Evolutionary conservation across 2,888 invertebrate genomes (phyloP).

Genomic region (Eumacrocentrus americanus): DNA sequence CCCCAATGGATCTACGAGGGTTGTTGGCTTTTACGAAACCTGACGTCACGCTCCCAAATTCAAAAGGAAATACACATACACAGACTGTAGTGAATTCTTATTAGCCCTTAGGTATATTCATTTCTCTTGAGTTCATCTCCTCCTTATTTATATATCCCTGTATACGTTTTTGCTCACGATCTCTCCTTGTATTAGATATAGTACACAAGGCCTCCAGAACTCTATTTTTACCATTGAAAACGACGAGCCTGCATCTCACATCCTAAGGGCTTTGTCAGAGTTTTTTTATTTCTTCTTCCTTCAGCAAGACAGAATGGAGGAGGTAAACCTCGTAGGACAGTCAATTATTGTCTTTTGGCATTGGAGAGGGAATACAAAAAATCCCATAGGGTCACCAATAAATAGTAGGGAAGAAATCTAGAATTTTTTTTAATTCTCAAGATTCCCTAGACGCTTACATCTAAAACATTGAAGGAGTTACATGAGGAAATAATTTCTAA

Average conservation of each 20-base stretch:
- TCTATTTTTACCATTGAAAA: slow-evolving; percentile 30
- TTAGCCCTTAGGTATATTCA: slow-evolving; percentile 22
- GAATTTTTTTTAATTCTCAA: too few relatives aligned
- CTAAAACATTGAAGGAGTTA: too few relatives aligned
- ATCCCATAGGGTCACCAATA: neutral
- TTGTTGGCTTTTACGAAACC: neutral
- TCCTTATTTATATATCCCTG: neutral
- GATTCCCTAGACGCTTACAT: too few relatives aligned
- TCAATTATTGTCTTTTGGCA: neutral
- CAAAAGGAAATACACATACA: neutral
- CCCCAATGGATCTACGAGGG: neutral
- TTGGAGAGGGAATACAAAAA: neutral
- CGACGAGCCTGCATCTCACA: slow-evolving; percentile 23
- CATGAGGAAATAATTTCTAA: too few relatives aligned
- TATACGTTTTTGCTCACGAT: slow-evolving; percentile 7
- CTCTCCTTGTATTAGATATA: neutral
- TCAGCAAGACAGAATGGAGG: neutral
- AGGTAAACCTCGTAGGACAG: neutral
- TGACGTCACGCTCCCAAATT: neutral
- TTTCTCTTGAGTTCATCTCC: neutral
- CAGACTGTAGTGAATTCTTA: slow-evolving; percentile 11
- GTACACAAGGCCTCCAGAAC: slow-evolving; percentile 18
- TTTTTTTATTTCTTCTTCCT: slow-evolving; percentile 9
- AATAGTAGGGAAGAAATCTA: neutral
- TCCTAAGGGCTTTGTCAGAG: slow-evolving; percentile 17